Evolutionary conservation across 2,113 vertebrate species (phyloP).

Genomic region (Oriolus oriolus): DNA sequence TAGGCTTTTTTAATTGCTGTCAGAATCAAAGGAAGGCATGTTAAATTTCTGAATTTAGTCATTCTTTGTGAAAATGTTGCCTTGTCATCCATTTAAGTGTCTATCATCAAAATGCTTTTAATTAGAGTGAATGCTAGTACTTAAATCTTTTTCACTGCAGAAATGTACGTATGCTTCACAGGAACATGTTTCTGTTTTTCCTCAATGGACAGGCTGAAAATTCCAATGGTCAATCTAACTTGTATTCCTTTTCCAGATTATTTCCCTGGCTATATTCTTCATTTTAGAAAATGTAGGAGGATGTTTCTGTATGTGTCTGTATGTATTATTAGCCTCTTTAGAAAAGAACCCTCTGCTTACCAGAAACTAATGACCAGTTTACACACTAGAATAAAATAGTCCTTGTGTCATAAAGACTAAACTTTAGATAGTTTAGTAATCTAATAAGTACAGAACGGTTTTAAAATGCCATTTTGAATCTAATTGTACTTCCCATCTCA

Average conservation of each 20-base stretch:
- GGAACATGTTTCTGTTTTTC: background rate
- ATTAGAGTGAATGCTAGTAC: background rate
- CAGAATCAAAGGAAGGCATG: background rate
- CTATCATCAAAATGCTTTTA: constrained; percentile 1
- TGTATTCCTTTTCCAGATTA: background rate
- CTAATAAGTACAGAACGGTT: background rate
- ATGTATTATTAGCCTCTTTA: background rate
- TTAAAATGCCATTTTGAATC: background rate
- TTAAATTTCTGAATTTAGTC: constrained; percentile 2
- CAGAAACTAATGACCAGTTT: background rate
- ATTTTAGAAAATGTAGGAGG: background rate
- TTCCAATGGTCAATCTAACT: background rate
- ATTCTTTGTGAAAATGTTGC: constrained; percentile 35
- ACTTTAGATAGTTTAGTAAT: background rate
- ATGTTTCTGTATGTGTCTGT: background rate
- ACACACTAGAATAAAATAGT: background rate
- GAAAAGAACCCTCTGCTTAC: background rate
- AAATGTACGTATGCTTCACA: background rate
- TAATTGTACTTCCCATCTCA: background rate
- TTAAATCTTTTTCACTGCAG: background rate
- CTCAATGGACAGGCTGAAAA: background rate
- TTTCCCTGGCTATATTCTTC: background rate
- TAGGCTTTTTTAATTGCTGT: constrained; percentile 12
- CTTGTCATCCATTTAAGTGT: constrained; percentile 32
- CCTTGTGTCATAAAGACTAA: background rate